phyloP scores from a whole-genome alignment of 2,113 vertebrate genomes.

The Actinemys pallida region DNA sequence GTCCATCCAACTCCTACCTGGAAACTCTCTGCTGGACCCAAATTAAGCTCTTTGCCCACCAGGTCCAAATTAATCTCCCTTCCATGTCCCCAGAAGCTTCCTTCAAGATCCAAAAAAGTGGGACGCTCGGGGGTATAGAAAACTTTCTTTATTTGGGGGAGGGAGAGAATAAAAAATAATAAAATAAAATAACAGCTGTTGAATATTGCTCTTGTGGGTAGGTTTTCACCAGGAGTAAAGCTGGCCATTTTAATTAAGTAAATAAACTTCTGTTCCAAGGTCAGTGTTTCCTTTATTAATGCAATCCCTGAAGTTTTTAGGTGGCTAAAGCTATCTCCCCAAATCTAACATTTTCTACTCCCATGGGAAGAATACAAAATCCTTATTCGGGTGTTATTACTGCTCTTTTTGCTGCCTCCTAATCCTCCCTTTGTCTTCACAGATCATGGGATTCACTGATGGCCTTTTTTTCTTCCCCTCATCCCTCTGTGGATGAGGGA shows the following conservation, averaged over 20 bases:
- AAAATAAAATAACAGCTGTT: neutral
- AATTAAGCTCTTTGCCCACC: accelerated
- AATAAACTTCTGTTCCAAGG: neutral
- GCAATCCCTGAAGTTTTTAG: neutral
- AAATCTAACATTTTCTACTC: neutral
- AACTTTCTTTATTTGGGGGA: neutral
- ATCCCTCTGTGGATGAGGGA: neutral
- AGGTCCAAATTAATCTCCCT: neutral
- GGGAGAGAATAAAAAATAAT: neutral
- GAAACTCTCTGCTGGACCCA: neutral
- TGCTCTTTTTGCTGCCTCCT: neutral
- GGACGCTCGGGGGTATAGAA: neutral
- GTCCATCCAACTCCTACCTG: neutral
- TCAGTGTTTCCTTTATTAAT: neutral
- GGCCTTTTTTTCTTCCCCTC: neutral
- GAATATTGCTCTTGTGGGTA: too few relatives aligned
- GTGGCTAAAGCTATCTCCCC: neutral
- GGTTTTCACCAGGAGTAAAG: neutral
- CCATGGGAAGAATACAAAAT: neutral
- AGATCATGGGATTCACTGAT: neutral
- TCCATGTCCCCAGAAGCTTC: neutral
- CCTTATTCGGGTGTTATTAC: neutral
- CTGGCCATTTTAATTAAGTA: neutral
- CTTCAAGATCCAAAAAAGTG: neutral
- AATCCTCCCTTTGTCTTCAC: accelerated